phyloP scores from a whole-genome alignment of 1,140 invertebrate species.

The Holotrichia oblita region DNA sequence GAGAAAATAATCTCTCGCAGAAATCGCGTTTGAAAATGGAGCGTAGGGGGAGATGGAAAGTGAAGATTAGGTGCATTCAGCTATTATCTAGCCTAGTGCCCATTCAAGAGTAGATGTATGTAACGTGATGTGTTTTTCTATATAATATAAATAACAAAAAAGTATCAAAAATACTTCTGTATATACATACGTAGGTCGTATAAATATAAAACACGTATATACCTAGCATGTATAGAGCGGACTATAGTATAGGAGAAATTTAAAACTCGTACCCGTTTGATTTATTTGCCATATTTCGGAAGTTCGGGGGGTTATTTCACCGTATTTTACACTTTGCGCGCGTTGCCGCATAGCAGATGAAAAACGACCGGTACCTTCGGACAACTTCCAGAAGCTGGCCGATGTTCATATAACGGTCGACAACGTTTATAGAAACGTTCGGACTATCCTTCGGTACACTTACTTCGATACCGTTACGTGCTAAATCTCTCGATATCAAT shows the following conservation, averaged over 20 bases:
- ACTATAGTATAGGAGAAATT: background rate
- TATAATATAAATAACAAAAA: too few species aligned
- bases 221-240: too few species aligned
- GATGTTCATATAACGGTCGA: constrained; percentile 7
- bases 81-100: too few species aligned
- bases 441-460: background rate
- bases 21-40: too few species aligned
- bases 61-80: too few species aligned
- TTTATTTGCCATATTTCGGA: background rate
- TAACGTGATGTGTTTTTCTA: too few species aligned
- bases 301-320: background rate
- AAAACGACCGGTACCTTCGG: background rate
- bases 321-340: background rate
- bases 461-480: background rate
- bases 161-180: too few species aligned
- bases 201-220: too few species aligned
- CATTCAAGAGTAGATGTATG: too few species aligned
- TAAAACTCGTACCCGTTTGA: background rate
- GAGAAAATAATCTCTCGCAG: background rate
- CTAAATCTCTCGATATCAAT: background rate
- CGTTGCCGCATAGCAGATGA: background rate
- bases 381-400: background rate
- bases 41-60: too few species aligned
- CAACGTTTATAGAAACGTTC: background rate
- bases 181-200: too few species aligned